Conservation (phyloP, 2,888 invertebrate genomes). For the Drosophila basisetae region DNA sequence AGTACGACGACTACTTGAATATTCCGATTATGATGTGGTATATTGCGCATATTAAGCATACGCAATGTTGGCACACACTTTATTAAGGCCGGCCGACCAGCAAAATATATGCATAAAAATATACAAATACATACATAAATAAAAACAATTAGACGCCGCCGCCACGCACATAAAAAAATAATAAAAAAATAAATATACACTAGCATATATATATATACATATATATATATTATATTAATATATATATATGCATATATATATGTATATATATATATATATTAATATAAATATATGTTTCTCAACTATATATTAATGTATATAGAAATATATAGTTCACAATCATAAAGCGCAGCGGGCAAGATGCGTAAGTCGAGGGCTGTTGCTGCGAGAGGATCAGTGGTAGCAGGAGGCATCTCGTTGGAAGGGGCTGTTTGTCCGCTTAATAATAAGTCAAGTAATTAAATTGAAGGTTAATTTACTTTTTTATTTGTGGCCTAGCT, state of each 20-base stretch:
- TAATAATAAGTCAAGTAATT: constrained; percentile 59
- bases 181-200: constrained; percentile 24
- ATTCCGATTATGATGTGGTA: constrained; percentile 53
- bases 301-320: not conserved
- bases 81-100: constrained; percentile 33
- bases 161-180: constrained; percentile 50
- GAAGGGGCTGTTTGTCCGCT: not conserved
- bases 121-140: constrained; percentile 1
- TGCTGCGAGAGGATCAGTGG: not conserved
- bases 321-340: not conserved
- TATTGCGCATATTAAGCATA: constrained; percentile 51
- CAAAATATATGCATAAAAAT: constrained; percentile 18
- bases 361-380: constrained; percentile 3
- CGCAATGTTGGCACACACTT: constrained; percentile 49
- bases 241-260: too few species aligned
- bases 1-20: constrained; percentile 21
- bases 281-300: not conserved
- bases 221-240: too few species aligned
- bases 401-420: not conserved
- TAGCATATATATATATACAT: too few species aligned
- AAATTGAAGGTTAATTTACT: constrained; percentile 67
- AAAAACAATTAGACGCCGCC: constrained; percentile 44
- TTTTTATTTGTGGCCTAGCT: constrained; percentile 8
- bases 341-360: constrained; percentile 15
- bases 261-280: not conserved